Percentiles rank a stretch among this genome's conserved stretches.
Evolutionary conservation across 1,140 invertebrate species (phyloP).

Genomic region (Elysia chlorotica): DNA sequence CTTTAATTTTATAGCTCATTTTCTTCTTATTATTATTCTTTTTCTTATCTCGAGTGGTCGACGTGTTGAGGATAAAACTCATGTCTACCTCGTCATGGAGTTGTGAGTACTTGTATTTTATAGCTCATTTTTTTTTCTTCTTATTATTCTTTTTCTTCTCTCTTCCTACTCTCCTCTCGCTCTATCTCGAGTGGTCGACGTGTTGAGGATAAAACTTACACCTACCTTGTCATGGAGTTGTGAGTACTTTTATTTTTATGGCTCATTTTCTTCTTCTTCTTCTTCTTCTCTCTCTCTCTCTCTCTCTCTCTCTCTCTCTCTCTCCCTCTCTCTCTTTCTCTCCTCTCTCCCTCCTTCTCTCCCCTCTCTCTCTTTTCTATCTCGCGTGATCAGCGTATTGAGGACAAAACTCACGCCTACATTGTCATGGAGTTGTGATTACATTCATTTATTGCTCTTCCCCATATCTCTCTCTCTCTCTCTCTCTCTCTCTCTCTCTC

Average conservation of each 20-base stretch:
- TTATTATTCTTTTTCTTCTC: too few relatives aligned
- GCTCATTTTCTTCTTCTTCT: neutral
- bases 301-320: neutral
- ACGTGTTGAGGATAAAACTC: constrained; percentile 98
- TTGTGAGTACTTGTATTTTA: constrained; percentile 73
- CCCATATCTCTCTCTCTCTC: neutral
- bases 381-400: constrained; percentile 97
- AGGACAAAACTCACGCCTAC: constrained; percentile 97
- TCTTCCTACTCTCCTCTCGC: too few relatives aligned
- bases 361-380: neutral
- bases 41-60: constrained; percentile 94
- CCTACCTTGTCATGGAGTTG: constrained; percentile 99
- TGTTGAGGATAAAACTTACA: constrained; percentile 97
- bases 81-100: constrained; percentile 99
- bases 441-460: constrained; percentile 8
- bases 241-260: constrained; percentile 68
- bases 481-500: neutral
- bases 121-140: too few relatives aligned
- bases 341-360: neutral
- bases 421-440: constrained; percentile 98
- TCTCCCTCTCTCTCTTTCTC: neutral
- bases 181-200: constrained; percentile 96
- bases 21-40: too few relatives aligned
- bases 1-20: neutral
- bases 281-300: constrained; percentile 2